phyloP scores from a whole-genome alignment of 2,888 invertebrate species.

The Tenthredo scrophulariae region DNA sequence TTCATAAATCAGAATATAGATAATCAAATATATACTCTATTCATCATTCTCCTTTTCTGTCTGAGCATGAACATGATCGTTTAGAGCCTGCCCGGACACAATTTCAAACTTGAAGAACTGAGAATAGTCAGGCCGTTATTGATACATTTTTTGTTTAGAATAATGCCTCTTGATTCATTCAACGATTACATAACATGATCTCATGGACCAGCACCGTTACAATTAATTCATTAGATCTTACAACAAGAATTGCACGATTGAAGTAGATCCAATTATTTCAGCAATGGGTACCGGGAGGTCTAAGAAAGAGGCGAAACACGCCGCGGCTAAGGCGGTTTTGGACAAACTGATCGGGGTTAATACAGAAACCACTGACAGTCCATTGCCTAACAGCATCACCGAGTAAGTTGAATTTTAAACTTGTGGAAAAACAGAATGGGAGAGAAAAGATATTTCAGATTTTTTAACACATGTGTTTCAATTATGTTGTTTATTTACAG shows the following conservation, averaged over 20 bases:
- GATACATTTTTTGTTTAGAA: neutral
- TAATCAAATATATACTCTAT: neutral
- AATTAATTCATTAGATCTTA: conserved; percentile 19
- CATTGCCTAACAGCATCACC: conserved; percentile 73
- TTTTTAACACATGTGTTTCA: conserved; percentile 38
- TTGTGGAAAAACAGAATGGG: neutral
- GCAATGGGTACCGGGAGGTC: conserved; percentile 96
- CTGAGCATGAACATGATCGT: neutral
- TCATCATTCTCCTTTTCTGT: neutral
- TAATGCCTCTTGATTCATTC: neutral
- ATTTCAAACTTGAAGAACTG: neutral
- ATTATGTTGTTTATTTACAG: conserved; percentile 58
- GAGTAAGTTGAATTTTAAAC: conserved; percentile 67
- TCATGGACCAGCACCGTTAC: neutral
- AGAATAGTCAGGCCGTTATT: neutral
- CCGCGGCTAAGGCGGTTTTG: conserved; percentile 94
- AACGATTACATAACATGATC: neutral
- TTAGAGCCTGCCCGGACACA: neutral
- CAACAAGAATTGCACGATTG: conserved; percentile 68
- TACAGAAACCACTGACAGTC: conserved; percentile 77
- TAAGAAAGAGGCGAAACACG: conserved; percentile 98
- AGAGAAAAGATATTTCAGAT: neutral
- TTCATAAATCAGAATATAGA: neutral
- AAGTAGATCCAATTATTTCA: conserved; percentile 76
- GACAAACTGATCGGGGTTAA: conserved; percentile 90